Base-by-base conservation (phyloP, 2,888 invertebrate species). In the Yponomeuta malinellus region DNA sequence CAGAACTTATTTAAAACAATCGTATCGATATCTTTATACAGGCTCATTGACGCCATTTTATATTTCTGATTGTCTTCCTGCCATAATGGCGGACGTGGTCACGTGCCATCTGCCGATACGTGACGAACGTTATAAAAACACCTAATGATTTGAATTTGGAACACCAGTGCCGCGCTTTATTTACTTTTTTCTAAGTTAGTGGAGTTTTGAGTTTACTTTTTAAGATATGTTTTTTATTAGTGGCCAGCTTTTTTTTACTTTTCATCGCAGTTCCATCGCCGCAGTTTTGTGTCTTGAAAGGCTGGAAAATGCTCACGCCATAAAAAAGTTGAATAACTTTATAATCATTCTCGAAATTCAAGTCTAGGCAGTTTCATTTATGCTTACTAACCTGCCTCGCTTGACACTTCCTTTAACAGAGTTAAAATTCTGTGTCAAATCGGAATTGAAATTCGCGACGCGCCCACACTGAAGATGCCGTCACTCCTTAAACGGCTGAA, bases 1-100 rank as follows among this genome's bases (percentile, higher is more conserved):
- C 43, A 67, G 67, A 67, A 67, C n/a, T 37, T 48, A 68, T 68
- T 68, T 48, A 31, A 52, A 48, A 68, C 68, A 68, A 68, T 68
- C 52, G 64, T 5, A 10, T 31, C 31, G 23, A 3, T 68, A 68
- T 68, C 68, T 31, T 23, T n/a, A 68, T 68, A 10, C 52, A n/a
- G 43, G 37, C 43, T 67, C 67, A 10, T 29, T 69, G 68, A 68
- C 76, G 81, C 80, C 80, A 80, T 83, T 83, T 83, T 81, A 81
- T 84, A 81, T 84, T 79, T 84, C 52, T 79, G 80, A 84, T 83
- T 83, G 83, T 83, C 77, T 78, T 76, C 76, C 71, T 43, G 70
- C 73, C 73, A 75, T 78, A 76, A 77, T 74, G 71, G 76, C 73
- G 74, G 79, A 81, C 83, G 83, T 81, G 81, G 75, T 79, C 86